Conservation (phyloP, 2,888 invertebrate genomes). For the Megaustenia siamemsis region DNA sequence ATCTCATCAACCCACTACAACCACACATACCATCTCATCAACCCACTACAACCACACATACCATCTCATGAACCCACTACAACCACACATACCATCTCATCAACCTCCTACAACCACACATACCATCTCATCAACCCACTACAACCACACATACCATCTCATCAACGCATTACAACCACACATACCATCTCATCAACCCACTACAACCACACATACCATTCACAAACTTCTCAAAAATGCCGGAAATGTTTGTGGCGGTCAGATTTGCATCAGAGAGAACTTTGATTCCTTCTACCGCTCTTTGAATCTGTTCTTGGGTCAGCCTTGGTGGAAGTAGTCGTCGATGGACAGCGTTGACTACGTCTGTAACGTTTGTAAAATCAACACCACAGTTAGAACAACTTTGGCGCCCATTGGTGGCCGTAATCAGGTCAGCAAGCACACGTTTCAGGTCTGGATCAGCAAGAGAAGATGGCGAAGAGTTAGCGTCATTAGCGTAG, state of each 20-base stretch:
- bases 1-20: too few species aligned
- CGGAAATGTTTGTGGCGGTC: background rate
- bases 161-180: too few species aligned
- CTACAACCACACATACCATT: constrained; percentile 30
- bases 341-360: background rate
- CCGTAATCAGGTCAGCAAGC: background rate
- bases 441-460: constrained; percentile 18
- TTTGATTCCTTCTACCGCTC: background rate
- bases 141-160: too few species aligned
- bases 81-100: too few species aligned
- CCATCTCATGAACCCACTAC: too few species aligned
- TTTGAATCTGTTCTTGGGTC: background rate
- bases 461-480: background rate
- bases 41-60: too few species aligned
- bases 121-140: too few species aligned
- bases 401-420: background rate
- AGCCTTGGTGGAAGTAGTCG: background rate
- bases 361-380: background rate
- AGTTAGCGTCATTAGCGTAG: constrained; percentile 7
- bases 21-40: too few species aligned
- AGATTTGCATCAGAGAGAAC: constrained; percentile 10
- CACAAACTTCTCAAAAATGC: constrained; percentile 9
- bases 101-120: too few species aligned
- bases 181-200: too few species aligned
- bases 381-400: background rate